A percentile compares a stretch with the other conserved stretches of the same genome.
Evolutionary conservation across 2,797 vertebrate species (phyloP).

Genomic region (Melanotaenia trifasciata): DNA sequence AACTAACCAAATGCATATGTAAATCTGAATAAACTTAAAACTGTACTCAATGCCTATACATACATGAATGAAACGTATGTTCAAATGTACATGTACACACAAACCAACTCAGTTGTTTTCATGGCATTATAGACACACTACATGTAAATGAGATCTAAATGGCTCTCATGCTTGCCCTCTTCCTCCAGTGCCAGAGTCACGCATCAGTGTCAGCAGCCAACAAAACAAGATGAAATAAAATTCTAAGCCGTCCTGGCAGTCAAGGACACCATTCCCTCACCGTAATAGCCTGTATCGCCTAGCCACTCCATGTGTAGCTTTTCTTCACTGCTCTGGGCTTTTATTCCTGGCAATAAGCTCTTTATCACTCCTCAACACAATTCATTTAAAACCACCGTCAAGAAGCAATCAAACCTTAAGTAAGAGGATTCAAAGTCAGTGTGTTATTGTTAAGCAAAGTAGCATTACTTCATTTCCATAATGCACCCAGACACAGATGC

Average conservation of each 20-base stretch:
- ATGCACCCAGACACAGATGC: constrained; percentile 81
- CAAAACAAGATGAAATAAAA: constrained; percentile 91
- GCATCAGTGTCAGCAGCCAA: constrained; percentile 86
- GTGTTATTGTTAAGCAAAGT: constrained; percentile 89
- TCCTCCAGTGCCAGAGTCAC: constrained; percentile 84
- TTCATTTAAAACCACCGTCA: constrained; percentile 90
- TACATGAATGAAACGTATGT: neutral
- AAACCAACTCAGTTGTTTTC: constrained; percentile 43
- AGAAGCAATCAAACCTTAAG: constrained; percentile 91
- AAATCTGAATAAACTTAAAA: constrained; percentile 35
- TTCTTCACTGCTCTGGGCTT: constrained; percentile 89
- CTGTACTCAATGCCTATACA: constrained; percentile 1
- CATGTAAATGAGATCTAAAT: constrained; percentile 85
- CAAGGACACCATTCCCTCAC: constrained; percentile 89
- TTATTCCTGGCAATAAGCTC: constrained; percentile 90
- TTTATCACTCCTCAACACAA: constrained; percentile 91
- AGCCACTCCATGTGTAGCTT: constrained; percentile 89
- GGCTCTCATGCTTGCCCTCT: constrained; percentile 80
- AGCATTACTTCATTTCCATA: constrained; percentile 87
- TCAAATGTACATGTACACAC: constrained; percentile 21
- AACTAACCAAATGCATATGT: constrained; percentile 23
- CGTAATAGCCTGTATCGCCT: constrained; percentile 89
- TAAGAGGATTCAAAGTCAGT: constrained; percentile 91
- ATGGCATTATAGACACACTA: constrained; percentile 64
- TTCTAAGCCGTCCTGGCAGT: constrained; percentile 88